Conservation (phyloP, 1,140 invertebrate genomes). For the Drosophila persimilis region DNA sequence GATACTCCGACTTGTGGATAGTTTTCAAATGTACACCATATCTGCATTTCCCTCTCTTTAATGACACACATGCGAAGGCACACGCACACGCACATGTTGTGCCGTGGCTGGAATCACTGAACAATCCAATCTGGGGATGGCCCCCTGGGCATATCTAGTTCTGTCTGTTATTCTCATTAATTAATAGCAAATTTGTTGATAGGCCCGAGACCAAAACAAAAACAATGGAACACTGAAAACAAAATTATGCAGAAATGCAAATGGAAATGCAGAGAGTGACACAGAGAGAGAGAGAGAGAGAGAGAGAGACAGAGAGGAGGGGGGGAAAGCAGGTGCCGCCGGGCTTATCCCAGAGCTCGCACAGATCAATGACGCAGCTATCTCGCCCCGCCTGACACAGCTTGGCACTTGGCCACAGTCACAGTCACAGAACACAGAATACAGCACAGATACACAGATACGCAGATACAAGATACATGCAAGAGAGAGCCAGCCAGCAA, state of each 20-base stretch:
- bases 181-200: constrained; percentile 47
- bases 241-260: too few relatives aligned
- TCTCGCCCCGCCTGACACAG: constrained; percentile 55
- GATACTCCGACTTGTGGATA: too few relatives aligned
- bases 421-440: background rate
- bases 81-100: too few relatives aligned
- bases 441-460: background rate
- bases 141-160: constrained; percentile 45
- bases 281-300: background rate
- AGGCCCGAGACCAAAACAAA: constrained; percentile 31
- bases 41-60: too few relatives aligned
- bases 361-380: constrained; percentile 14
- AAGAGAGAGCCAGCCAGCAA: too few relatives aligned
- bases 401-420: constrained; percentile 51
- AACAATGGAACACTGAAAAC: constrained; percentile 8
- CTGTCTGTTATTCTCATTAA: constrained; percentile 28
- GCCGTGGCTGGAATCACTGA: background rate
- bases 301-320: background rate
- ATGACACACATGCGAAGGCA: too few relatives aligned
- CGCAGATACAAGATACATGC: background rate
- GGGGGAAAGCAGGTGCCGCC: constrained; percentile 50
- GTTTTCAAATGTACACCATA: too few relatives aligned
- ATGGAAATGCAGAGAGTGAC: too few relatives aligned
- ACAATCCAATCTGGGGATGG: constrained; percentile 5
- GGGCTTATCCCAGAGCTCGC: constrained; percentile 6